These are phyloP conservation scores for Hymenopus coronatus DNA, from an alignment of 2,888 invertebrate species.

Conservation along the genomic window DNA sequence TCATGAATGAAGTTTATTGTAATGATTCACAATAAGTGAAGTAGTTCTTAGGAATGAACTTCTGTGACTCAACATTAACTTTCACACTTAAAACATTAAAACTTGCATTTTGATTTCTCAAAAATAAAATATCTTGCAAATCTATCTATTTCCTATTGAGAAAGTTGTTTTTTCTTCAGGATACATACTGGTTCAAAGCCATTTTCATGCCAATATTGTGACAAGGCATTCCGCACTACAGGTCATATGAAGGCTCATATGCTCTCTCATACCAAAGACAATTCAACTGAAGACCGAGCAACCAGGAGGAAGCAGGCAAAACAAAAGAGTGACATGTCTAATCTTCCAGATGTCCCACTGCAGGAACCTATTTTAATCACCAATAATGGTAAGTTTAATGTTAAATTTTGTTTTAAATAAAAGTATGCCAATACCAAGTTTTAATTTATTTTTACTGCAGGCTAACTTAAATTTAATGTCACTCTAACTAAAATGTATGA, in stretches of 20 bases:
- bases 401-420: neutral
- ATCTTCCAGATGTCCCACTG: constrained; percentile 49
- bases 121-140: neutral
- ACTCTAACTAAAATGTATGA: too few relatives aligned
- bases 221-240: constrained; percentile 49
- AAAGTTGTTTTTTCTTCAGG: constrained; percentile 34
- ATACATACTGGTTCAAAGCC: constrained; percentile 51
- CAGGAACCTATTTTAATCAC: constrained; percentile 57
- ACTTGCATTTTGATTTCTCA: neutral
- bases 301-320: neutral
- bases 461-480: too few relatives aligned
- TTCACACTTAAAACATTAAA: too few relatives aligned
- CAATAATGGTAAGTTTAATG: constrained; percentile 39
- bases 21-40: neutral
- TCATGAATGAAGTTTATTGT: neutral
- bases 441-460: too few relatives aligned
- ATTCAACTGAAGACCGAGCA: constrained; percentile 3
- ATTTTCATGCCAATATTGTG: constrained; percentile 50
- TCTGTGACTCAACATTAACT: too few relatives aligned
- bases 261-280: constrained; percentile 14
- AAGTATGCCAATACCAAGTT: too few relatives aligned
- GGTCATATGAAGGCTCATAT: constrained; percentile 50
- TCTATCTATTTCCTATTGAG: neutral
- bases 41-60: neutral
- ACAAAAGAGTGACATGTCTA: constrained; percentile 3